Evolutionary conservation across 2,888 invertebrate genomes (phyloP), one percentile per base, ranked within the genome.

Genomic region (Tanytarsus gracilentus): DNA sequence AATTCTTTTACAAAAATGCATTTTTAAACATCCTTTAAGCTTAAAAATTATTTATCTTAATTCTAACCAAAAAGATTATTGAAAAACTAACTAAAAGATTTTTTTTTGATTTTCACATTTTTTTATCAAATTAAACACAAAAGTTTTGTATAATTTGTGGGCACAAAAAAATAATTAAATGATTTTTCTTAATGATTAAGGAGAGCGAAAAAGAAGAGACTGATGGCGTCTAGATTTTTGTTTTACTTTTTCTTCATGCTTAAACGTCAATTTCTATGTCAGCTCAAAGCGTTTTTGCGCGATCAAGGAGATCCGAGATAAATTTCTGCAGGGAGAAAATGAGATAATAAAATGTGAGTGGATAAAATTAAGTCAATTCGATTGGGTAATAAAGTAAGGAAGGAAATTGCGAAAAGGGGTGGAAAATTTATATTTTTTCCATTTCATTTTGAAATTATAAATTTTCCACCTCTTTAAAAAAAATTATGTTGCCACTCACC

Each of bases 291-390:
- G 90, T 90, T 77, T 90, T 90, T 72, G 89, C 89, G 75, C 88
- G 87, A 73, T 88, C 89, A 75, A 91, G 78, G 71, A 91, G 79
- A 76, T 90, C 90, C 72, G 88, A 88, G 73, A 90, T 88, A 76
- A 91, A 91, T 84, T 88, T 90, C 89, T 89, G 80, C 62, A 82
- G 83, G 68, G 67, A 68, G 71, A 68, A 66, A 69, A 63, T n/a
- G n/a, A n/a, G n/a, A n/a, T n/a, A n/a, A n/a, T n/a, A n/a, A n/a
- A n/a, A n/a, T n/a, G n/a, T n/a, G n/a, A n/a, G n/a, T n/a, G n/a
- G n/a, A n/a, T n/a, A n/a, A n/a, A n/a, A n/a, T n/a, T n/a, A n/a
- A n/a, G n/a, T n/a, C n/a, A n/a, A n/a, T n/a, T n/a, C n/a, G n/a
- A n/a, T n/a, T n/a, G n/a, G n/a, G n/a, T n/a, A n/a, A n/a, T n/a